Conservation (phyloP, 2,888 invertebrate genomes). For the Drosophila vallismaia region DNA sequence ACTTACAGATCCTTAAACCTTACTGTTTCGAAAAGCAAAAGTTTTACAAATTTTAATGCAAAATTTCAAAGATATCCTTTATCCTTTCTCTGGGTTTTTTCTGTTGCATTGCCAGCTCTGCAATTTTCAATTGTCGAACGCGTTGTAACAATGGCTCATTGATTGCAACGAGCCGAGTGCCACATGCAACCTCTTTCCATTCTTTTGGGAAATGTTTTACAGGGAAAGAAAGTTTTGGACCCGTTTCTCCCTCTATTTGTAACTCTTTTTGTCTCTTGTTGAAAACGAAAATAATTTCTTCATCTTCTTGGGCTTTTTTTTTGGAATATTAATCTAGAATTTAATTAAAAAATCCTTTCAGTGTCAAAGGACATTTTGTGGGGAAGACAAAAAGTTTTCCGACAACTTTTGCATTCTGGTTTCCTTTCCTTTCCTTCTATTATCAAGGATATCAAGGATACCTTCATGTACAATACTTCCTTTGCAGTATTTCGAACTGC, state of each 20-base stretch:
- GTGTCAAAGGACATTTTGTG: background rate
- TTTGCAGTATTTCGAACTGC: conserved; percentile 12
- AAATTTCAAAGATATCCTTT: background rate
- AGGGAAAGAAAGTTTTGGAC: background rate
- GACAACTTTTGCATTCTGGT: conserved; percentile 52
- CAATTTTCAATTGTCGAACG: conserved; percentile 73
- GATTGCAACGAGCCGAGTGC: conserved; percentile 51
- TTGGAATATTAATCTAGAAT: no score
- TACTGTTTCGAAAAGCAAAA: background rate
- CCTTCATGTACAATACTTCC: background rate
- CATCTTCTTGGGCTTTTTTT: no score
- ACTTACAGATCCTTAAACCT: background rate
- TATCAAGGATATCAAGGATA: background rate
- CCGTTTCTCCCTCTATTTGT: no score
- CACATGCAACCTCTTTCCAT: conserved; percentile 3
- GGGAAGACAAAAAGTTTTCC: conserved; percentile 44
- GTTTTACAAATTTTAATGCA: background rate
- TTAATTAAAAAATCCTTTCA: background rate
- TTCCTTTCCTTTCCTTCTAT: background rate
- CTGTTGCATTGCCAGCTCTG: conserved; percentile 27
- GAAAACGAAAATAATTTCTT: no score
- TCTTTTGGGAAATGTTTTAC: background rate
- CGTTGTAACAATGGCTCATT: conserved; percentile 67
- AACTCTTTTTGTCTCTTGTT: no score
- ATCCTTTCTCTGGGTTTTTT: conserved; percentile 5